These are phyloP conservation scores for Atta cephalotes DNA, from an alignment of 1,140 invertebrate genomes.

Conservation along the genomic window DNA sequence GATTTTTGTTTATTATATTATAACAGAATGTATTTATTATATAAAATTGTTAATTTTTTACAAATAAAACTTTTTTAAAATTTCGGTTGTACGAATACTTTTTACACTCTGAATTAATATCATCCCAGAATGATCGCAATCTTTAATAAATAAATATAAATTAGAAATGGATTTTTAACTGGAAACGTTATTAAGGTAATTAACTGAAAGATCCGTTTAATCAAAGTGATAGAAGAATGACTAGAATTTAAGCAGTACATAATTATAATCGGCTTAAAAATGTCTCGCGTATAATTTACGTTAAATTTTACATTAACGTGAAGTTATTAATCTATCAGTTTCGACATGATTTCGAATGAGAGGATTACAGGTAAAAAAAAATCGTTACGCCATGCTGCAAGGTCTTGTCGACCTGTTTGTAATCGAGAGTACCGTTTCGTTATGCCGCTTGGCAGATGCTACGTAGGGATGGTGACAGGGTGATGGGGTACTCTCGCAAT, in stretches of 20 bases:
- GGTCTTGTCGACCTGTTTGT: conserved; percentile 19
- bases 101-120: background rate
- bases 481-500: conserved; percentile 50
- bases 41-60: no score
- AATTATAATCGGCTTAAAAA: conserved; percentile 23
- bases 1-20: no score
- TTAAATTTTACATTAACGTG: background rate
- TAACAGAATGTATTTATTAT: no score
- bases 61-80: no score
- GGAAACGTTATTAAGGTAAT: background rate
- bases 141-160: conserved; percentile 2
- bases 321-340: conserved; percentile 14
- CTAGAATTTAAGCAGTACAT: background rate
- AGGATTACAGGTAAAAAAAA: conserved; percentile 21
- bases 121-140: background rate
- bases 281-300: background rate
- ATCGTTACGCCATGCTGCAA: background rate
- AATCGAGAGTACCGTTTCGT: conserved; percentile 46
- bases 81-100: no score
- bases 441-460: conserved; percentile 51
- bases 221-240: background rate
- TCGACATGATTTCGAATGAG: background rate
- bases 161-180: background rate
- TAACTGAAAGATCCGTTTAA: background rate
- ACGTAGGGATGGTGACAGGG: conserved; percentile 14